Conservation (phyloP, 2,113 vertebrate genomes). For the Zosterops pallidus region DNA sequence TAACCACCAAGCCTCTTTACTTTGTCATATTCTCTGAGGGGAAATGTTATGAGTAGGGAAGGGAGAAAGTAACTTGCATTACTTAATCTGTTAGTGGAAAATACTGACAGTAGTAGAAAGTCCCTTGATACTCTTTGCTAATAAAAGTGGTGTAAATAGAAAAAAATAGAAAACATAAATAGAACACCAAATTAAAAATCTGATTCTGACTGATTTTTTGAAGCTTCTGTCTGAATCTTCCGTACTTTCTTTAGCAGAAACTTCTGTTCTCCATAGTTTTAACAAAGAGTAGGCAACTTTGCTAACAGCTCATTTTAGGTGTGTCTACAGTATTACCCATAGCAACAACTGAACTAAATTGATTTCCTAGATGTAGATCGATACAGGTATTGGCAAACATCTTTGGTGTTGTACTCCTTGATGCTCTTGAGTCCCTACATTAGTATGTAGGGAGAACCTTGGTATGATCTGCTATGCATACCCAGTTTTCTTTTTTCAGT, state of each 20-base stretch:
- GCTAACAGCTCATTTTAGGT: not conserved
- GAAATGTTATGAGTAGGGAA: not conserved
- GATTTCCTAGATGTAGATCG: not conserved
- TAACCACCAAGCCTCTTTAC: not conserved
- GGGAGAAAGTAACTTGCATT: not conserved
- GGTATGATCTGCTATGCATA: not conserved
- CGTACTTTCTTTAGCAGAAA: not conserved
- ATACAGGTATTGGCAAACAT: not conserved
- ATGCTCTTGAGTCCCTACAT: not conserved
- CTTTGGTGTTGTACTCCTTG: not conserved
- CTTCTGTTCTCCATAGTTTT: not conserved
- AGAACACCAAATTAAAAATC: not conserved
- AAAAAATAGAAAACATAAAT: not conserved
- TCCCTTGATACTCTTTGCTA: not conserved
- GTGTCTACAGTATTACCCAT: not conserved
- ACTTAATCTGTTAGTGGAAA: not conserved
- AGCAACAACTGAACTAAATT: not conserved
- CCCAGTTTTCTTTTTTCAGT: not conserved
- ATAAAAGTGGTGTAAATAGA: not conserved
- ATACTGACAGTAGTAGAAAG: not conserved
- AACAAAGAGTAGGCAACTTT: not conserved
- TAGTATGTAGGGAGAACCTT: not conserved
- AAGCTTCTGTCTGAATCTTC: not conserved
- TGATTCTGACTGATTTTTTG: not conserved
- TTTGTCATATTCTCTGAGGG: not conserved